Evolutionary conservation across 2,113 vertebrate genomes (phyloP).

Genomic region (Nasalis larvatus): DNA sequence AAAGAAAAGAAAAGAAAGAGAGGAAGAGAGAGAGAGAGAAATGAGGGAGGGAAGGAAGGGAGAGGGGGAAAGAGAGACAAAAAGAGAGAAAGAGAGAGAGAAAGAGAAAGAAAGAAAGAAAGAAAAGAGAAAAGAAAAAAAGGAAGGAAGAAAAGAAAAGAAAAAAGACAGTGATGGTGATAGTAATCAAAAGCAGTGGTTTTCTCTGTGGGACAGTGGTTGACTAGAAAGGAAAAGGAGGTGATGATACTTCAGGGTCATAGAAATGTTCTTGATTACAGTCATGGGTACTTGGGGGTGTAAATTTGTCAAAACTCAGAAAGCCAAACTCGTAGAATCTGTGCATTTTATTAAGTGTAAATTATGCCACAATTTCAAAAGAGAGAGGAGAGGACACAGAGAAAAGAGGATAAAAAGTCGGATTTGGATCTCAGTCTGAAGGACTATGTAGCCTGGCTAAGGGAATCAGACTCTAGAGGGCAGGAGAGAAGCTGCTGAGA

Average conservation of each 20-base stretch:
- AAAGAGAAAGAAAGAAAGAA: fast-evolving
- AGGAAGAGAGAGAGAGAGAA: too few relatives aligned
- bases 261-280: not conserved
- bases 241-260: too few relatives aligned
- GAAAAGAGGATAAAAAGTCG: not conserved
- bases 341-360: not conserved
- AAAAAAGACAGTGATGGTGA: not conserved
- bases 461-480: not conserved
- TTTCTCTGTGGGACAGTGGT: not conserved
- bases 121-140: fast-evolving
- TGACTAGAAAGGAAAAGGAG: not conserved
- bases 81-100: too few relatives aligned
- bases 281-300: not conserved
- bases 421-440: not conserved
- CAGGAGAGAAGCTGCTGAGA: not conserved
- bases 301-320: not conserved
- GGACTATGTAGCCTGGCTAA: not conserved
- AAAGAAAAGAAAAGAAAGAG: too few relatives aligned
- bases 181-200: not conserved
- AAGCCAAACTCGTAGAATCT: not conserved
- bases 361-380: not conserved
- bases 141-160: too few relatives aligned
- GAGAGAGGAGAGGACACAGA: not conserved
- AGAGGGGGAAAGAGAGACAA: not conserved
- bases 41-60: too few relatives aligned